These are phyloP conservation scores for Dryobates pubescens DNA, from an alignment of 2,797 vertebrate species.

Conservation along the genomic window DNA sequence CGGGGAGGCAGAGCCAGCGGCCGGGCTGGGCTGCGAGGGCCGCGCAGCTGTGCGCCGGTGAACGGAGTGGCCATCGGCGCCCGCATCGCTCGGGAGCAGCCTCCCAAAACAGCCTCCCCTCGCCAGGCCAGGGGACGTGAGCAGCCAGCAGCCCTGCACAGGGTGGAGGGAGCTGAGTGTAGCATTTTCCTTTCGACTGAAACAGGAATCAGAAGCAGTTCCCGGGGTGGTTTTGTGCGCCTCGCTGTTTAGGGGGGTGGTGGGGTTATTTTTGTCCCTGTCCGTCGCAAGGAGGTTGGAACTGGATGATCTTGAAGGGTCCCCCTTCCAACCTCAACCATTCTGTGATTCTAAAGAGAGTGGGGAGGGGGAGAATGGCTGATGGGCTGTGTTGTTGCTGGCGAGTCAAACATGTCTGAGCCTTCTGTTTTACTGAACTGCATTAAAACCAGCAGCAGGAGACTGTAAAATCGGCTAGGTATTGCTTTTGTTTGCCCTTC, in stretches of 20 bases:
- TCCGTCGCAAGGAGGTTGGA: too few relatives aligned
- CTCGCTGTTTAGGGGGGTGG: background rate
- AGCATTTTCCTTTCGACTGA: background rate
- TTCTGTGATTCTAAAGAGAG: background rate
- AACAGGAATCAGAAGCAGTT: background rate
- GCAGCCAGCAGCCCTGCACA: background rate
- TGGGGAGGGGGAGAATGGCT: background rate
- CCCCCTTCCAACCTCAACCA: too few relatives aligned
- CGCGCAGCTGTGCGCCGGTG: background rate
- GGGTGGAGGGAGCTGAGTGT: background rate
- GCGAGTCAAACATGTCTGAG: background rate
- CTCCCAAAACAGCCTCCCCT: background rate
- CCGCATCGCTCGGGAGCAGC: background rate
- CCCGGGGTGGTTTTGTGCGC: background rate
- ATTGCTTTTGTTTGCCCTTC: background rate
- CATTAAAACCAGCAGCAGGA: background rate
- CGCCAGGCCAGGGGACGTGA: background rate
- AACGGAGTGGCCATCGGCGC: background rate
- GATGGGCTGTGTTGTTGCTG: background rate
- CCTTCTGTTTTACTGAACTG: background rate
- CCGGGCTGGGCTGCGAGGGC: background rate
- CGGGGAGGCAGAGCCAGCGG: conserved; percentile 54
- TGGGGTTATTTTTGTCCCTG: background rate
- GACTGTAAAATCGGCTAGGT: background rate
- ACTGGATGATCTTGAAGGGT: too few relatives aligned